These are phyloP conservation scores for Cheiracanthium punctorium DNA, from an alignment of 2,888 invertebrate species.

Conservation along the genomic window DNA sequence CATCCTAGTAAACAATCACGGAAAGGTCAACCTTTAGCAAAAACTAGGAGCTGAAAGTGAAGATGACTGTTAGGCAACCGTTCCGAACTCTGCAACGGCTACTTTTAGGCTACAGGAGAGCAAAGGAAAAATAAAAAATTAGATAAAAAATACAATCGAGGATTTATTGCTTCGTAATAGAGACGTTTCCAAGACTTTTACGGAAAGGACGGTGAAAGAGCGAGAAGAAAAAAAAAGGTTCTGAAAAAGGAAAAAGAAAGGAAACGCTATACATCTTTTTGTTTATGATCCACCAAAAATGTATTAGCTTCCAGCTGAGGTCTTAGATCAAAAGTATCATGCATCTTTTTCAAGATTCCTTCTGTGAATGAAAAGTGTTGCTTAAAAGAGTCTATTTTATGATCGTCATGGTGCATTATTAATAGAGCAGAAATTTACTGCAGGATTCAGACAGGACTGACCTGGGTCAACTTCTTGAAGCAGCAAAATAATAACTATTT, in stretches of 20 bases:
- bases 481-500: no score
- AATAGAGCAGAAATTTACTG: no score
- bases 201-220: constrained; percentile 28
- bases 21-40: no score
- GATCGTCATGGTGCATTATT: no score
- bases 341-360: not conserved
- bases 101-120: no score
- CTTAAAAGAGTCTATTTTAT: not conserved
- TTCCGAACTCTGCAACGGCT: no score
- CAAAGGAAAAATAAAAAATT: constrained; percentile 2
- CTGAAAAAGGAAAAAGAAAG: not conserved
- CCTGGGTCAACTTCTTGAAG: no score
- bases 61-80: no score
- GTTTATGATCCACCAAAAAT: constrained; percentile 2
- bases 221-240: not conserved
- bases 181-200: constrained; percentile 38
- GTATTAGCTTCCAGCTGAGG: constrained; percentile 8
- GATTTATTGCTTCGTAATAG: constrained; percentile 51
- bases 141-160: not conserved
- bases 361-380: not conserved
- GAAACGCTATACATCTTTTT: constrained; percentile 18
- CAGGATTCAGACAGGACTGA: no score
- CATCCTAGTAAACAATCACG: no score
- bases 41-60: no score
- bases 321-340: constrained; percentile 13